Evolutionary conservation across 2,888 invertebrate species (phyloP).

Genomic region (Hedya salicella): DNA sequence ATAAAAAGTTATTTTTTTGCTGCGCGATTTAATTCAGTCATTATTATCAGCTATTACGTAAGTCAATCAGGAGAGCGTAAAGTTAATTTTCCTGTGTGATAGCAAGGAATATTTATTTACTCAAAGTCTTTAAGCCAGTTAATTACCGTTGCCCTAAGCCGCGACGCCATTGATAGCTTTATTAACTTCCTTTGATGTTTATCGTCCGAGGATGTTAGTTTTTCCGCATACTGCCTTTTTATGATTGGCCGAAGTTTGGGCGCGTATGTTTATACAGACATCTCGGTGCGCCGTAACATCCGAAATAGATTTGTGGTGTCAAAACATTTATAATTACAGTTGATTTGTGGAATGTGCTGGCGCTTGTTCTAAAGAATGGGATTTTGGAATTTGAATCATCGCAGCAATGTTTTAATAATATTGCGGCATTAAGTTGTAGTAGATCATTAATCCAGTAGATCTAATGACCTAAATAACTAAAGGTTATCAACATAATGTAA

Average conservation of each 20-base stretch:
- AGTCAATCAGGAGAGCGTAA: background rate
- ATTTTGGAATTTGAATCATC: background rate
- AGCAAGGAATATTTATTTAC: conserved; percentile 49
- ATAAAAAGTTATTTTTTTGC: background rate
- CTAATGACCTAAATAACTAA: too few relatives aligned
- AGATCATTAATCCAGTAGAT: too few relatives aligned
- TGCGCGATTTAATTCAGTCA: background rate
- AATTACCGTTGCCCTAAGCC: conserved; percentile 65
- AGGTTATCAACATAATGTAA: too few relatives aligned
- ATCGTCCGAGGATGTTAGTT: conserved; percentile 82
- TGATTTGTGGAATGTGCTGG: conserved; percentile 61
- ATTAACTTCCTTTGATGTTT: conserved; percentile 81
- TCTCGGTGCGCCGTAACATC: conserved; percentile 67
- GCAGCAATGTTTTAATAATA: background rate
- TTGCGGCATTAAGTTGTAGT: too few relatives aligned
- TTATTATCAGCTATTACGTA: background rate
- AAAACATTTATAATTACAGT: conserved; percentile 74
- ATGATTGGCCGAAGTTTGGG: conserved; percentile 84
- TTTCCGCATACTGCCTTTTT: conserved; percentile 84
- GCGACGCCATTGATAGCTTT: conserved; percentile 77
- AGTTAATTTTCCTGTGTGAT: conserved; percentile 5
- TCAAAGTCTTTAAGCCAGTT: conserved; percentile 48
- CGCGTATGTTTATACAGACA: conserved; percentile 80
- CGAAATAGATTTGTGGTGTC: conserved; percentile 82
- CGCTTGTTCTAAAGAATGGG: conserved; percentile 32